phyloP scores from a whole-genome alignment of 64 coral and sea anemone species.

The Montipora sp. region DNA sequence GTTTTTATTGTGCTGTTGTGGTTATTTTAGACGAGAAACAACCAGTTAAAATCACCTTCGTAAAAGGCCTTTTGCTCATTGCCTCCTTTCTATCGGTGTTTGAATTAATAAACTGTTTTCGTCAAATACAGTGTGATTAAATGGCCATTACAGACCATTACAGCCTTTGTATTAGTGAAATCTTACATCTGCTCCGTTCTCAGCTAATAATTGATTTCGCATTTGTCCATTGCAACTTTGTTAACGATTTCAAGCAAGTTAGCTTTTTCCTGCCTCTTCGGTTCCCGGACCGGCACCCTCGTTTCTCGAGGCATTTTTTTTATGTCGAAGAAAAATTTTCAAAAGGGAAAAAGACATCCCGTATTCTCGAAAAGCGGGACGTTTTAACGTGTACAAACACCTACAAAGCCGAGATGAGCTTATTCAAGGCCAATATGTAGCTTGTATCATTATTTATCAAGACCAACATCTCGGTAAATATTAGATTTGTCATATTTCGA shows the following conservation, averaged over 20 bases:
- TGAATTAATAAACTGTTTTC: slow-evolving; percentile 56
- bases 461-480: slow-evolving; percentile 86
- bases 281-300: slow-evolving; percentile 2
- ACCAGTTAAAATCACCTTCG: slow-evolving; percentile 13
- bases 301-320: not conserved
- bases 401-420: slow-evolving; percentile 55
- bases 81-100: slow-evolving; percentile 43
- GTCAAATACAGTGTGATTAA: slow-evolving; percentile 68
- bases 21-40: slow-evolving; percentile 32
- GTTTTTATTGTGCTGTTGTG: not conserved
- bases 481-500: slow-evolving; percentile 86
- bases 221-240: slow-evolving; percentile 71
- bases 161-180: slow-evolving; percentile 56
- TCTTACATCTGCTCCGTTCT: slow-evolving; percentile 68
- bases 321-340: not conserved
- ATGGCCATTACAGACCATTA: slow-evolving; percentile 68
- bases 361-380: slow-evolving; percentile 22
- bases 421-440: slow-evolving; percentile 91
- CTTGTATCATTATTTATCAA: slow-evolving; percentile 89
- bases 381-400: slow-evolving; percentile 18
- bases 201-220: slow-evolving; percentile 80
- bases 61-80: slow-evolving; percentile 14
- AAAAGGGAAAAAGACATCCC: not conserved
- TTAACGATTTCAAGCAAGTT: slow-evolving; percentile 58
- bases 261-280: not conserved